Evolutionary conservation across 2,888 invertebrate genomes (phyloP), one percentile per base, ranked within the genome.

Genomic region (Drosophila peninsularis): DNA sequence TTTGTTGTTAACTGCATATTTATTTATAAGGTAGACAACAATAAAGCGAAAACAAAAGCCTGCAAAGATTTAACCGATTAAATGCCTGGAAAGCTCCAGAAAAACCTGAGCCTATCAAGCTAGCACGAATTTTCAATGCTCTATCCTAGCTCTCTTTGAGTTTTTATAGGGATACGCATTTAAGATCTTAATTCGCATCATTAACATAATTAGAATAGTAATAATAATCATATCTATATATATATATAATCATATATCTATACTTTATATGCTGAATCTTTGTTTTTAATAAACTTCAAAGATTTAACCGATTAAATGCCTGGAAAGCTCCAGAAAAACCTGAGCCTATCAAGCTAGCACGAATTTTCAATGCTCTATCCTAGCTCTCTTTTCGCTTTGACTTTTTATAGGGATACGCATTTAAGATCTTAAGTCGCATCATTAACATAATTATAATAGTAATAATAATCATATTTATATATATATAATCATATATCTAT

Each of bases 1-100:
- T 62, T 78, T 73, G 68, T 55, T 76, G 71, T 56, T 44, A 54
- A 54, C 37, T 41, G 47, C 44, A 71, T 65, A 58, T 67, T 75
- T 73, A 62, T 72, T 65, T 62, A 62, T 57, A 75, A 56, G 45
- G 44, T 45, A 56, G 36, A 44, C 42, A 55, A 57, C 34, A 69
- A 62, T 47, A 45, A 32, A 45, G 21, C 7, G 42, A 30, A 6
- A 53, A 52, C 21, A 74, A 47, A 41, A 19, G 30, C 50, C 34
- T 47, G 39, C 39, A 53, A 45, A 52, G 21, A 52, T 63, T 65
- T 42, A 54, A 44, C 34, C 13, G 54, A 37, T 47, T 19, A 45
- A 61, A 52, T 49, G 9, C 41, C n/a, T 42, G 39, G 17, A 61
- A 57, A 62, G 49, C 27, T 62, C 37, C 36, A 42, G 55, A 47